Base-by-base conservation (phyloP, 2,888 invertebrate species). In the Cataglyphis albicans region DNA sequence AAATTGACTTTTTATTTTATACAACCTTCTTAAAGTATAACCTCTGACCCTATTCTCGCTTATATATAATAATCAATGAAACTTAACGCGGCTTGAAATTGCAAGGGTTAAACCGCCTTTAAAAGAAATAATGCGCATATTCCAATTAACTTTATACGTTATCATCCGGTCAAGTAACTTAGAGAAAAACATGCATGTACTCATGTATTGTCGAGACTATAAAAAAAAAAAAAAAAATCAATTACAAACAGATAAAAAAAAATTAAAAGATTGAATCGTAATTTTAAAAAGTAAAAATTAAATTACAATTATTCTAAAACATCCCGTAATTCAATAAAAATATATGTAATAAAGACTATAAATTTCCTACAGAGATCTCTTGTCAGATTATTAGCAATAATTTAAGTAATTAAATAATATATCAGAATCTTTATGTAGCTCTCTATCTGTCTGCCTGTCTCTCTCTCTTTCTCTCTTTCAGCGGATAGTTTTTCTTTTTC, bases 41-140 rank as follows among this genome's bases (percentile, higher is more conserved):
- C 55, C 25, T 55, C 25, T 41, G 68, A 68, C 68, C 68, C 55
- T 76, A 67, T 76, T 68, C 57, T 76, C 38, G 32, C 68, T 68
- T 76, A 41, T 67, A 10, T 32, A 57, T 29, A 76, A 55, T 76
- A 67, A 76, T 76, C 76, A 55, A 76, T 76, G 68, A 5, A 41
- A 67, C 76, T 76, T 76, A 76, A 76, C 68, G 76, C 68, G 41
- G 76, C 76, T 76, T 67, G 76, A 76, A 76, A 76, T 76, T 76
- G 25, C 76, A 76, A 76, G 68, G 76, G 68, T 76, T 76, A 76
- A 75, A 48, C 35, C 25, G 64, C 21, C 44, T 74, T 74, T 63
- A 65, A 75, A n/a, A 57, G n/a, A 55, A 76, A 67, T 76, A 76
- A 67, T 6, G 76, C 68, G 76, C 55, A 68, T n/a, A 55, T 76